phyloP scores from a whole-genome alignment of 53 echinoderm and acorn worm genomes.

The Crossaster papposus region DNA sequence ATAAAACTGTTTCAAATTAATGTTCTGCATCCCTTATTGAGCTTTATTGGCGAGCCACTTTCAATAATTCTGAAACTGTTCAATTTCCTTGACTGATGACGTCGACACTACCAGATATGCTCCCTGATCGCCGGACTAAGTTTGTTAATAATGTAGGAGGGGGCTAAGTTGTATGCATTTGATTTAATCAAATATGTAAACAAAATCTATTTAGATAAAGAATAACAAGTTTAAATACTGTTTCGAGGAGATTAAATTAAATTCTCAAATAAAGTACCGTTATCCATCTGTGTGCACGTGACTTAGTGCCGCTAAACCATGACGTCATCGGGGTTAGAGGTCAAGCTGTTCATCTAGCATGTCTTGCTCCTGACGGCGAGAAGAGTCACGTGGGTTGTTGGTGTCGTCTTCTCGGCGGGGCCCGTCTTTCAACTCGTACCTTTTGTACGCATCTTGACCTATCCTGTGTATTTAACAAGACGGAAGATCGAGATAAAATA shows the following conservation, averaged over 20 bases:
- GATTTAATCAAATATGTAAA: too few species aligned
- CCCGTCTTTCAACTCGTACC: slow-evolving; percentile 36
- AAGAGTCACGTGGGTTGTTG: slow-evolving; percentile 62
- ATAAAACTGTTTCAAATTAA: too few species aligned
- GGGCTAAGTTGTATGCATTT: too few species aligned
- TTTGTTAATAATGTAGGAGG: too few species aligned
- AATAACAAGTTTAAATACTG: too few species aligned
- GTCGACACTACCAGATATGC: too few species aligned
- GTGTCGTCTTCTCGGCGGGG: slow-evolving; percentile 56
- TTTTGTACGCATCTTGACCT: slow-evolving; percentile 63
- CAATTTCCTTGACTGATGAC: too few species aligned
- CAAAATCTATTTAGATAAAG: too few species aligned
- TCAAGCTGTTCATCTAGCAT: slow-evolving; percentile 15
- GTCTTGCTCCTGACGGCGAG: slow-evolving; percentile 12
- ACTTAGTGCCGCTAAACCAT: neutral
- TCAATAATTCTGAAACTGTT: too few species aligned
- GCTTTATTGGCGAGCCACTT: too few species aligned
- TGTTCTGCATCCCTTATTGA: too few species aligned
- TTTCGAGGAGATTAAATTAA: neutral
- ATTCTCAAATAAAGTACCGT: neutral
- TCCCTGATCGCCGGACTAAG: too few species aligned
- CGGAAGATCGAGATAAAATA: neutral
- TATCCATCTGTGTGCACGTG: neutral
- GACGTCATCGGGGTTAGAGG: neutral
- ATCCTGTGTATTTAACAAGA: slow-evolving; percentile 29